Base-by-base conservation (phyloP, 2,113 vertebrate species). In the Strigops habroptila region DNA sequence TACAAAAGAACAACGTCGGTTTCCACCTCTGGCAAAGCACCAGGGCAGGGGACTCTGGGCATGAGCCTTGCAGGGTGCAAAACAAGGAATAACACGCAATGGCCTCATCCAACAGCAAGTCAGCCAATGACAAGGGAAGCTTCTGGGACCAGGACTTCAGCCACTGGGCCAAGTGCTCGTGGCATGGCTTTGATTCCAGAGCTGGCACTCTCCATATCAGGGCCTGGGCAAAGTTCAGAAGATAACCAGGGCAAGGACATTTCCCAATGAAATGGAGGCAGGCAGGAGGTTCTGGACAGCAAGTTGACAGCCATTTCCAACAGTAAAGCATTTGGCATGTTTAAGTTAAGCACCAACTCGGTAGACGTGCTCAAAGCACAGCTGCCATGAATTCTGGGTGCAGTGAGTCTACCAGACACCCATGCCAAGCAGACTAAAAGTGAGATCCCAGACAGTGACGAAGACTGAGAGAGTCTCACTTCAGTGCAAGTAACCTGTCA, bases 381-480 rank as follows among this genome's bases (percentile, higher is more conserved):
- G 70, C 31, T 51, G 37, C 49, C 43, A 8, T 2, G 4, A 9
- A 12, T 5, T 22, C 0, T 8, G 51, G 33, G 83, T 43, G 67
- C 76, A 46, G 31, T 0, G 10, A 28, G 25, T 0, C 3, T 1
- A 37, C 23, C 24, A 10, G 3, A 19, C 16, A 6, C 2, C 53
- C 52, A 33, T 1, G 0, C 55, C 57, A 35, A 1, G 12, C 0
- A 27, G 30, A 28, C 2, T 0, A 22, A 49, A 68, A 23, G 0
- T 3, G 10, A 49, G 57, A 70, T 19, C 41, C 51, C 74, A 73
- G 5, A 18, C 13, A 46, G 9, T 0, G 2, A 21, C 1, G 0
- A 19, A 23, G 4, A 10, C 8, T 37, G 57, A 22, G 44, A 53
- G 49, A 31, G 15, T 11, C 37, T 7, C 53, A 4, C 27, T 23